Evolutionary conservation across 2,113 vertebrate species (phyloP).

Genomic region (Ceuthmochares aereus): DNA sequence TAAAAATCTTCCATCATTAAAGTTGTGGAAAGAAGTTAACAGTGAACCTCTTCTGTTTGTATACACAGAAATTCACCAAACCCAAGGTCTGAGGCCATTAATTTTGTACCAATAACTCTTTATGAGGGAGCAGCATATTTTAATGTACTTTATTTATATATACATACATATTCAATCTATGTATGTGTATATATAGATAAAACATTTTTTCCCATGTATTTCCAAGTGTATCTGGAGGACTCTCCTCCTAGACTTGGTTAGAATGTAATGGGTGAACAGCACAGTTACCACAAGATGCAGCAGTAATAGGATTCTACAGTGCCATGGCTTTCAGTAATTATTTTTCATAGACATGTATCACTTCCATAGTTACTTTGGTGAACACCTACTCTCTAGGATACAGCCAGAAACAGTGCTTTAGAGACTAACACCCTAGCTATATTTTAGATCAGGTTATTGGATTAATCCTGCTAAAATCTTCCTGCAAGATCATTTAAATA

Average conservation of each 20-base stretch:
- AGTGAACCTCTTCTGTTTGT: background rate
- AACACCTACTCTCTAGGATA: background rate
- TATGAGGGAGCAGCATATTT: background rate
- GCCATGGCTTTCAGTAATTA: background rate
- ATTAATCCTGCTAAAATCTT: background rate
- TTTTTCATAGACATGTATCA: background rate
- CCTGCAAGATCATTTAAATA: background rate
- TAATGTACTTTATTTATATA: background rate
- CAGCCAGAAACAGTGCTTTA: background rate
- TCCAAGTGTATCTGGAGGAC: background rate
- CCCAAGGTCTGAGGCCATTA: background rate
- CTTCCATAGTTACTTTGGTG: background rate
- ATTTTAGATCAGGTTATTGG: background rate
- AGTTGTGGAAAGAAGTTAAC: background rate
- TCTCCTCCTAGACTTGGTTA: background rate
- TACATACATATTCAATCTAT: background rate
- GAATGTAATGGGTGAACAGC: background rate
- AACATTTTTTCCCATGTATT: background rate
- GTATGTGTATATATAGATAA: too few relatives aligned
- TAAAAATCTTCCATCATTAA: background rate
- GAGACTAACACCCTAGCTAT: background rate
- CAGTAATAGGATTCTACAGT: background rate
- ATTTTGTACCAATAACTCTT: background rate
- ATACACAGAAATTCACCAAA: background rate
- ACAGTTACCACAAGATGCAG: background rate